Conservation (phyloP, 2,113 vertebrate genomes). For the Crotalus horridus region DNA sequence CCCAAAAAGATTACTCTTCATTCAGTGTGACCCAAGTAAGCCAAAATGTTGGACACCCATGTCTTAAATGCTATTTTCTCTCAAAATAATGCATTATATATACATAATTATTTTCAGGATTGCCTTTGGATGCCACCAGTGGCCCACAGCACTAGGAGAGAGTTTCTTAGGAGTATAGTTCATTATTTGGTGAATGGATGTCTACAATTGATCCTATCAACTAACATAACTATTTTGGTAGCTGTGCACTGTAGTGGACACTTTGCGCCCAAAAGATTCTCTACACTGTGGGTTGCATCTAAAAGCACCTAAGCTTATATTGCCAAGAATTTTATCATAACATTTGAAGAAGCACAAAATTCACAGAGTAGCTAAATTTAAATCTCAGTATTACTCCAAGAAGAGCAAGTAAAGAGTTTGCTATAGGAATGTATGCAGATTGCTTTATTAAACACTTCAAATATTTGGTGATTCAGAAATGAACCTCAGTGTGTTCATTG, state of each 20-base stretch:
- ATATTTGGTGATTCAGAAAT: slow-evolving; percentile 45
- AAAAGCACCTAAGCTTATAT: background rate
- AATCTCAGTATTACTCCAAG: background rate
- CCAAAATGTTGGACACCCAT: background rate
- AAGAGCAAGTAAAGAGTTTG: background rate
- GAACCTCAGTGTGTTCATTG: slow-evolving; percentile 8
- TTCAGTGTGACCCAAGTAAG: background rate
- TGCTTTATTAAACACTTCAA: background rate
- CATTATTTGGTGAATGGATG: background rate
- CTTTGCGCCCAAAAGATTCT: background rate
- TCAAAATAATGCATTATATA: background rate
- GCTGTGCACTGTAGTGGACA: background rate
- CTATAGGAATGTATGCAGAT: background rate
- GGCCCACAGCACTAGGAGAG: background rate
- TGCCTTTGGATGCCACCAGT: background rate
- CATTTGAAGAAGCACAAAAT: background rate
- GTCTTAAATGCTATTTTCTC: background rate
- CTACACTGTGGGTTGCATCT: background rate
- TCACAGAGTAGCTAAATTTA: background rate
- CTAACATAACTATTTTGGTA: background rate
- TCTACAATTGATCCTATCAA: background rate
- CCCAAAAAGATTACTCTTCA: background rate
- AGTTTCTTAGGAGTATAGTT: background rate
- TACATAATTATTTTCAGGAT: background rate
- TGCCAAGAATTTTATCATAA: background rate